These are phyloP conservation scores for Nibea albiflora DNA, from an alignment of 2,113 vertebrate species.

Conservation along the genomic window DNA sequence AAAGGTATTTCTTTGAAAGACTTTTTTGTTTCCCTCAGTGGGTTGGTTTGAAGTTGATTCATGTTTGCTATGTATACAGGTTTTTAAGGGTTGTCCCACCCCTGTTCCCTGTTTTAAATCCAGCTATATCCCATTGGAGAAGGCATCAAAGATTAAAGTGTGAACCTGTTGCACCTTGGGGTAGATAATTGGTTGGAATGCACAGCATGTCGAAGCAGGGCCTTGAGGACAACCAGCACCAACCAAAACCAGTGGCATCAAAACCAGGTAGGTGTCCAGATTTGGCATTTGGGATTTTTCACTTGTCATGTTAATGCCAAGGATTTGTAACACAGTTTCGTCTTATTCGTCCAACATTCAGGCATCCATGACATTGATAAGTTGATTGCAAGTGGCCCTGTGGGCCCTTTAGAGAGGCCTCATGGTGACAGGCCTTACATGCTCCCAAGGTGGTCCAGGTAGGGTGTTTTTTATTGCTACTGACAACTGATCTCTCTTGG, in stretches of 20 bases:
- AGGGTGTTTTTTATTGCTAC: constrained; percentile 54
- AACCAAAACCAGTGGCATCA: constrained; percentile 65
- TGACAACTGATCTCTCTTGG: constrained; percentile 46
- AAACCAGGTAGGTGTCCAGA: constrained; percentile 57
- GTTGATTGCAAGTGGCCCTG: constrained; percentile 47
- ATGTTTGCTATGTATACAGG: constrained; percentile 79
- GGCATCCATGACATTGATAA: constrained; percentile 51
- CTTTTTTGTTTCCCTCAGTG: constrained; percentile 68
- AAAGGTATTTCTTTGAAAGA: constrained; percentile 75
- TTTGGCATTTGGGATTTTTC: constrained; percentile 43
- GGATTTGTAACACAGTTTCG: constrained; percentile 52
- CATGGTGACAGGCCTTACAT: constrained; percentile 38
- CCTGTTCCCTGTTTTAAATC: constrained; percentile 76
- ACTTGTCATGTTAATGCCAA: constrained; percentile 50
- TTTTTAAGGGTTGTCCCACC: constrained; percentile 74
- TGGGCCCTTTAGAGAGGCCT: constrained; percentile 38
- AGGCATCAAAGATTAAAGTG: constrained; percentile 79
- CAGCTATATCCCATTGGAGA: constrained; percentile 76
- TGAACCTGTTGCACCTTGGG: constrained; percentile 79
- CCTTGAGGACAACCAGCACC: constrained; percentile 64
- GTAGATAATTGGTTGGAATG: constrained; percentile 80
- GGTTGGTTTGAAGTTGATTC: constrained; percentile 79
- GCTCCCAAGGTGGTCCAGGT: constrained; percentile 59
- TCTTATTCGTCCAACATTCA: constrained; percentile 41
- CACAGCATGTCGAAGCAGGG: constrained; percentile 75